Conservation (phyloP, 2,113 vertebrate genomes). For the Sander vitreus region DNA sequence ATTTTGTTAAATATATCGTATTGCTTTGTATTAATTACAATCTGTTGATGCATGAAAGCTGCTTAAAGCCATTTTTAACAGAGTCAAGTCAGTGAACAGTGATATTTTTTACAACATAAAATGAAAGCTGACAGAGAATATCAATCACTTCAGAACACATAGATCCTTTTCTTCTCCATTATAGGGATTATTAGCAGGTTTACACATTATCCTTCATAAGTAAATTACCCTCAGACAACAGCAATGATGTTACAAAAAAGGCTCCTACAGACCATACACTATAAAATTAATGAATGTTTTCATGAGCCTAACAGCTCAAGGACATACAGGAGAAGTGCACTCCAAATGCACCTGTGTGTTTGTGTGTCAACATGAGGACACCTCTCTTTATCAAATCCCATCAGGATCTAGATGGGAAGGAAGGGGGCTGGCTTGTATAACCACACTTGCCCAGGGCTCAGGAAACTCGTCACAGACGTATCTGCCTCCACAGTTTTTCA, state of each 20-base stretch:
- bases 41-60: background rate
- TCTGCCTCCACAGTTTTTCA: conserved; percentile 75
- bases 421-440: conserved; percentile 70
- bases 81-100: background rate
- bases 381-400: conserved; percentile 34
- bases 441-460: conserved; percentile 61
- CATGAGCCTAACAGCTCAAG: conserved; percentile 1
- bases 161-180: conserved; percentile 8
- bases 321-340: background rate
- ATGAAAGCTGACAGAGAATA: conserved; percentile 12
- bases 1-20: background rate
- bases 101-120: background rate
- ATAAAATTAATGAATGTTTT: background rate
- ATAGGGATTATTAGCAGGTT: background rate
- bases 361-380: conserved; percentile 33
- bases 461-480: conserved; percentile 72
- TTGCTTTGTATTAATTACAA: background rate
- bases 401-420: conserved; percentile 24
- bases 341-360: conserved; percentile 8
- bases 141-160: background rate
- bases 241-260: background rate
- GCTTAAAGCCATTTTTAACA: background rate
- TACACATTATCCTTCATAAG: background rate
- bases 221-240: conserved; percentile 1
- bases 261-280: too few species aligned